Conservation (phyloP, 2,797 vertebrate genomes). For the Sebastes taczanowskii region DNA sequence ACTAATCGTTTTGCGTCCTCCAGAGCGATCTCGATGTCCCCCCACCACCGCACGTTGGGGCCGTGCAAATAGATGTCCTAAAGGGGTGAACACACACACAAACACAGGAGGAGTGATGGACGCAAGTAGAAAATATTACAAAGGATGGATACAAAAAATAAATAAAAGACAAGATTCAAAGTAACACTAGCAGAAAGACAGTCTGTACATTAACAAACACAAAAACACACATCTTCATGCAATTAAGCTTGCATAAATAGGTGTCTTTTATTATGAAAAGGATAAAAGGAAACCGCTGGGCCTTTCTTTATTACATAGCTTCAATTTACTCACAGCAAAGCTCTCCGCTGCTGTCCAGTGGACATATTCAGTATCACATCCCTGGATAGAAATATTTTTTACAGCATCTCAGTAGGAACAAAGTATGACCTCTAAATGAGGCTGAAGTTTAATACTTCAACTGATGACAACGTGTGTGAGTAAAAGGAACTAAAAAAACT, state of each 20-base stretch:
- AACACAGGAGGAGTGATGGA: slow-evolving; percentile 15
- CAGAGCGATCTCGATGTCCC: slow-evolving; percentile 89
- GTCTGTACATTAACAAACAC: background rate
- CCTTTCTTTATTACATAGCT: background rate
- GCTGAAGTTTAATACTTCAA: background rate
- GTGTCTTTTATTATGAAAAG: background rate
- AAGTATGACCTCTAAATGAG: background rate
- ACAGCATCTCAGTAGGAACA: background rate
- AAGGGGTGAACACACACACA: slow-evolving; percentile 62
- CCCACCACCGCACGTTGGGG: slow-evolving; percentile 88
- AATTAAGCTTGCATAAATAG: background rate
- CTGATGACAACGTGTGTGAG: background rate
- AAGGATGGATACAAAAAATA: background rate
- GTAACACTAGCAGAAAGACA: background rate
- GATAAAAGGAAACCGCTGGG: background rate
- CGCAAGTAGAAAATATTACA: background rate
- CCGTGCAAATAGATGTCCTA: slow-evolving; percentile 96
- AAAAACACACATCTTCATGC: background rate
- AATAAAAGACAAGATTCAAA: background rate
- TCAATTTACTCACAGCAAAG: background rate
- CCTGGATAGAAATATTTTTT: background rate
- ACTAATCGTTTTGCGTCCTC: slow-evolving; percentile 92
- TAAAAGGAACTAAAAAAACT: background rate
- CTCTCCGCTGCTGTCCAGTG: slow-evolving; percentile 16
- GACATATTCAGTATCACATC: background rate